Conservation (phyloP, 2,797 vertebrate species). For the Vipera ursinii region DNA sequence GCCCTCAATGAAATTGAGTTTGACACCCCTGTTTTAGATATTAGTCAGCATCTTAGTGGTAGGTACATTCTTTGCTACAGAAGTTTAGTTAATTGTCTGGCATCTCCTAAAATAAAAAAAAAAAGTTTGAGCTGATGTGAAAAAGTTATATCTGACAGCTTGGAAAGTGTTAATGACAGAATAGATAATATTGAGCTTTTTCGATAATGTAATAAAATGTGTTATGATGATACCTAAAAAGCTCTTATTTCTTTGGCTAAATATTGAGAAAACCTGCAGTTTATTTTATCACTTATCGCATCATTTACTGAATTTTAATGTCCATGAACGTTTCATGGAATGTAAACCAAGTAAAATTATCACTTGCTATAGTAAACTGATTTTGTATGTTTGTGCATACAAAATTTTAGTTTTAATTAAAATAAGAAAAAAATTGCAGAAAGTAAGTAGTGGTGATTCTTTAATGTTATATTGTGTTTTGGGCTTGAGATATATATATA, state of each 20-base stretch:
- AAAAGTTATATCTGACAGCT: neutral
- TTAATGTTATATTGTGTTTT: neutral
- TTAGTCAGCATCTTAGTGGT: neutral
- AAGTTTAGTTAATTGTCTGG: neutral
- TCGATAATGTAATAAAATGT: neutral
- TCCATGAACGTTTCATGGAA: constrained; percentile 5
- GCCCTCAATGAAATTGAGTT: too few relatives aligned
- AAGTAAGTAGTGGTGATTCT: neutral
- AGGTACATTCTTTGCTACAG: neutral
- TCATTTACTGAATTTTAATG: neutral
- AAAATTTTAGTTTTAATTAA: neutral
- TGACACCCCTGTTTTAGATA: neutral
- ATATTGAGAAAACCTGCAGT: neutral
- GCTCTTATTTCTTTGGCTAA: neutral
- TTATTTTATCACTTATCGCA: neutral
- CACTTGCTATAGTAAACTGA: constrained; percentile 11
- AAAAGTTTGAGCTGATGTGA: neutral
- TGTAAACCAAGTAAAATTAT: neutral
- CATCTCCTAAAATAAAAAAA: neutral
- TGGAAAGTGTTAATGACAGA: neutral
- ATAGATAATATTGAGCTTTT: neutral
- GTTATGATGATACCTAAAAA: neutral
- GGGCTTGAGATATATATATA: neutral
- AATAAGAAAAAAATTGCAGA: neutral
- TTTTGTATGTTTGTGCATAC: neutral